Evolutionary conservation across 2,113 vertebrate genomes (phyloP), one percentile per base, ranked within the genome.

Genomic region (Clarias batrachus): DNA sequence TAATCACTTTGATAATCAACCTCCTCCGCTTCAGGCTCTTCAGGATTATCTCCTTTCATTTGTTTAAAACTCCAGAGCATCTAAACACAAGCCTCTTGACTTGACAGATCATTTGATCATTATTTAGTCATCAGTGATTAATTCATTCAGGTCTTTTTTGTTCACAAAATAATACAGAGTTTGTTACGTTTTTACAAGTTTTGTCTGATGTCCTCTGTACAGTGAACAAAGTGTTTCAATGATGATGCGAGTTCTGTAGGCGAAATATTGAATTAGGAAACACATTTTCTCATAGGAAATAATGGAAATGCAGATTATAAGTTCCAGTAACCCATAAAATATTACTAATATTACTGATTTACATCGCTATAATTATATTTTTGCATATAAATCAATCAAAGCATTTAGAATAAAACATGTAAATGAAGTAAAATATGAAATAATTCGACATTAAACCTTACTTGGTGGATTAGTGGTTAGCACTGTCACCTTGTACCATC

Each of bases 1-100:
- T 76, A n/a, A 77, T 77, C 41, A 76, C 41, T 76, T 76, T 76
- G 33, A 73, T 71, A 16, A 71, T 71, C 33, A 73, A 23, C 70
- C 16, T 21, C 33, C 19, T 4, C 17, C 71, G 48, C 21, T 21
- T 74, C 33, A 11, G 71, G 25, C 70, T 37, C 33, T 23, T 8
- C 33, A 23, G 33, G 9, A 73, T 41, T 52, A 25, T 74, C 41
- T 11, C 10, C 37, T 73, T 71, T 37, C 1, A 73, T 70, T 8
- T 37, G 21, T 71, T 71, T 71, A 21, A 71, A 21, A 5, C 33
- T 33, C 37, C 16, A 71, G 30, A 37, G 17, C 68, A 37, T 71
- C 30, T 19, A 71, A 33, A 68, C 17, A 71, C 30, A 68, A 71
- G 30, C 2, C 6, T 71, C 7, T 37, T 21, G 70, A 21, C 33